A percentile compares a stretch with the other conserved stretches of the same genome.
Conservation (phyloP, 2,797 vertebrate genomes). For the Scarus forsteni region DNA sequence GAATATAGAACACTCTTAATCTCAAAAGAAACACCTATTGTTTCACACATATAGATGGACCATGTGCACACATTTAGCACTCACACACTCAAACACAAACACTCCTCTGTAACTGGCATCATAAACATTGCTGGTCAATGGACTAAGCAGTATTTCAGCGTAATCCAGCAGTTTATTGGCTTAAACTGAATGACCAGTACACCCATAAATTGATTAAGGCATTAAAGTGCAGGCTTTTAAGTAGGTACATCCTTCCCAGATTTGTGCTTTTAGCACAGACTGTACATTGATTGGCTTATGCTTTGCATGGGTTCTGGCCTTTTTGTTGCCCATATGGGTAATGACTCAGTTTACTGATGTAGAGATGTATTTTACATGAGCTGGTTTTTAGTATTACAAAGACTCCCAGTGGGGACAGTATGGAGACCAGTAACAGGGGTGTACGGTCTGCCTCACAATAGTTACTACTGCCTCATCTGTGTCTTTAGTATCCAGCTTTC, state of each 20-base stretch:
- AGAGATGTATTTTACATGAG: conserved; percentile 81
- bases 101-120: conserved; percentile 45
- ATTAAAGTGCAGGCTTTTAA: conserved; percentile 81
- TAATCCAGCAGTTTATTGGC: conserved; percentile 79
- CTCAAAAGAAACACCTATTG: too few species aligned
- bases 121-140: conserved; percentile 73
- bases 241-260: conserved; percentile 58
- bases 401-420: conserved; percentile 35
- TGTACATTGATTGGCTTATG: conserved; percentile 76
- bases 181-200: conserved; percentile 77
- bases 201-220: conserved; percentile 83
- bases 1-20: too few species aligned
- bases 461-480: neutral
- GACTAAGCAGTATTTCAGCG: conserved; percentile 75
- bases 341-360: conserved; percentile 78
- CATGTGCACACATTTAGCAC: conserved; percentile 6
- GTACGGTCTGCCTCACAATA: conserved; percentile 12
- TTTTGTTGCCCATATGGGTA: conserved; percentile 69
- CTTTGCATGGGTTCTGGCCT: conserved; percentile 67
- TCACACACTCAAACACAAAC: neutral
- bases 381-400: conserved; percentile 65
- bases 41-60: neutral
- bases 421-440: conserved; percentile 5
- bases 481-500: neutral
- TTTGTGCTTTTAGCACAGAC: conserved; percentile 74